phyloP scores from a whole-genome alignment of 2,888 invertebrate genomes.

The Cepaea hortensis region DNA sequence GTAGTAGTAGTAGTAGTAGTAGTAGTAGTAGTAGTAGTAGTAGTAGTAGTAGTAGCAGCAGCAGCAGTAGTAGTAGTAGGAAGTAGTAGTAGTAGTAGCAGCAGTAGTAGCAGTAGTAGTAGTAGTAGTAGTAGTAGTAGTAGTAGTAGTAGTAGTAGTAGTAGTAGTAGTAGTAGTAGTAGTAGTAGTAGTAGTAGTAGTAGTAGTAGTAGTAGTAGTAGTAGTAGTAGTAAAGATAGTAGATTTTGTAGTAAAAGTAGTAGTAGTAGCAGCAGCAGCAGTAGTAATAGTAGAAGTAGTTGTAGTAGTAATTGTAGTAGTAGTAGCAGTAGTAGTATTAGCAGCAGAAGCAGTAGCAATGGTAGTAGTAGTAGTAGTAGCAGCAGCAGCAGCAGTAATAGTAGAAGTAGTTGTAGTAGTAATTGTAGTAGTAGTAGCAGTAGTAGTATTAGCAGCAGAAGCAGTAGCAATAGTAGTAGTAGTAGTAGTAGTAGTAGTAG shows the following conservation, averaged over 20 bases:
- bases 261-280: constrained; percentile 2
- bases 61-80: no score
- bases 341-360: neutral
- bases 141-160: constrained; percentile 22
- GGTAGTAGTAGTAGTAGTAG: constrained; percentile 13
- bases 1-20: constrained; percentile 16
- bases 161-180: constrained; percentile 1
- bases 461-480: constrained; percentile 3
- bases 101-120: neutral
- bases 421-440: neutral
- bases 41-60: neutral
- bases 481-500: neutral
- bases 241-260: neutral
- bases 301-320: constrained; percentile 1
- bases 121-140: constrained; percentile 6
- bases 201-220: constrained; percentile 18
- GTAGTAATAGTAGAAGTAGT: constrained; percentile 7
- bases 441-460: neutral
- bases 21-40: constrained; percentile 8
- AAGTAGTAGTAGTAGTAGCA: neutral
- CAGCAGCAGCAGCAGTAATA: neutral
- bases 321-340: neutral
- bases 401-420: neutral
- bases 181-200: constrained; percentile 15
- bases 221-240: neutral